Conservation (phyloP, 2,113 vertebrate genomes). For the Crypturellus undulatus region DNA sequence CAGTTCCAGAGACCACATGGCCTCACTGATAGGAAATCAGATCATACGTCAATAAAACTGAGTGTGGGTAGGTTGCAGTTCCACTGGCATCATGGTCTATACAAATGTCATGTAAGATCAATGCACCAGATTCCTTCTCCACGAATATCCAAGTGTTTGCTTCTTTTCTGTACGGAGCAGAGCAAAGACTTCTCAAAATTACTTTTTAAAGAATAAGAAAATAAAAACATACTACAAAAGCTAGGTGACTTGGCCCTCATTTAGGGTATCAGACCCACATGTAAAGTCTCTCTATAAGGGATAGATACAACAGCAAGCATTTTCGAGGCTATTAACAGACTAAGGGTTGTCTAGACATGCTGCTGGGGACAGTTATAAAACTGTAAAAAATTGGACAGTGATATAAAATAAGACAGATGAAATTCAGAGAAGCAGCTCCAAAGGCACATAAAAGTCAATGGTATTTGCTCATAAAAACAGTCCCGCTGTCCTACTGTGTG, state of each 20-base stretch:
- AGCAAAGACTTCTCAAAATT: not conserved
- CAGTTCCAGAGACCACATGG: not conserved
- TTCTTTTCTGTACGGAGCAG: not conserved
- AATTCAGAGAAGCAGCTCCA: not conserved
- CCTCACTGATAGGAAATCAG: not conserved
- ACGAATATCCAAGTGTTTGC: not conserved
- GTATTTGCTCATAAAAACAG: not conserved
- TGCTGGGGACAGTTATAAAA: not conserved
- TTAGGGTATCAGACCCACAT: not conserved
- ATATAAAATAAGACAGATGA: not conserved
- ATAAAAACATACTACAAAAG: not conserved
- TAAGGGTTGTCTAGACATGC: not conserved
- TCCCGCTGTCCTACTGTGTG: not conserved
- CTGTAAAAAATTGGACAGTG: not conserved
- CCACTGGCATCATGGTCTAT: not conserved
- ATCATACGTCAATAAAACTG: not conserved
- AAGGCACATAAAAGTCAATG: not conserved
- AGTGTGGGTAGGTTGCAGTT: not conserved
- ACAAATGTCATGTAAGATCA: not conserved
- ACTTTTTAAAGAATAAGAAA: not conserved
- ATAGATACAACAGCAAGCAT: not conserved
- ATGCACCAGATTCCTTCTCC: not conserved
- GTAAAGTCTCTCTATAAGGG: not conserved
- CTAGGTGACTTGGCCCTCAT: not conserved
- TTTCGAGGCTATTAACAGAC: not conserved